Evolutionary conservation across 2,888 invertebrate genomes (phyloP).

Genomic region (Lampropteryx suffumata): DNA sequence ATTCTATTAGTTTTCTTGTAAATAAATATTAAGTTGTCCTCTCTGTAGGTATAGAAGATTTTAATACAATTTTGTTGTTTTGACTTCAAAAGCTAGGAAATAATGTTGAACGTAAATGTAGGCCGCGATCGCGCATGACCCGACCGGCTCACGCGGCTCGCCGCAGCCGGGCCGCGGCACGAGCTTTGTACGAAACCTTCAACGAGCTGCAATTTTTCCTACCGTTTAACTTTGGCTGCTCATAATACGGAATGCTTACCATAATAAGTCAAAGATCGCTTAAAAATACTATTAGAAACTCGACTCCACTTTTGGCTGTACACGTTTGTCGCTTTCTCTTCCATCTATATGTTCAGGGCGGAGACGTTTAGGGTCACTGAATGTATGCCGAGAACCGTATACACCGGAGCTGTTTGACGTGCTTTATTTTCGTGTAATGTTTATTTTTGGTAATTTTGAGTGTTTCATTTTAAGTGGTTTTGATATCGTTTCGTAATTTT

Average conservation of each 20-base stretch:
- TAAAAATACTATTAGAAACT: slow-evolving; percentile 79
- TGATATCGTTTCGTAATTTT: slow-evolving; percentile 61
- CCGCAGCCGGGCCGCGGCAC: slow-evolving; percentile 52
- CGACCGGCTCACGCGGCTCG: slow-evolving; percentile 49
- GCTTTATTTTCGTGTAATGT: slow-evolving; percentile 78
- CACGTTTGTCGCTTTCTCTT: slow-evolving; percentile 78
- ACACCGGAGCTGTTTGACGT: slow-evolving; percentile 81
- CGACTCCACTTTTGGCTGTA: slow-evolving; percentile 82
- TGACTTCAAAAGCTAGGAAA: slow-evolving; percentile 51
- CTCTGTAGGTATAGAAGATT: slow-evolving; percentile 67
- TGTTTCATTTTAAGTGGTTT: slow-evolving; percentile 75
- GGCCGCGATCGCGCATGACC: slow-evolving; percentile 61
- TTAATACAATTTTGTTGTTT: slow-evolving; percentile 52
- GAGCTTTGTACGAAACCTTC: slow-evolving; percentile 51
- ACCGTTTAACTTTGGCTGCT: slow-evolving; percentile 70
- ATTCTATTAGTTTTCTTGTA: slow-evolving; percentile 80
- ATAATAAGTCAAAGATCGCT: slow-evolving; percentile 72
- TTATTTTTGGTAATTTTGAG: slow-evolving; percentile 67
- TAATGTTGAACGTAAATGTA: slow-evolving; percentile 47
- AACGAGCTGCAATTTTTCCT: slow-evolving; percentile 59
- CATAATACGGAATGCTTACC: slow-evolving; percentile 80
- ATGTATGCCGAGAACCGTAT: slow-evolving; percentile 69
- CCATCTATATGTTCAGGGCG: slow-evolving; percentile 79
- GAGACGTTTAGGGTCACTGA: slow-evolving; percentile 57
- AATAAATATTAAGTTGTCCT: slow-evolving; percentile 67